Conservation (phyloP, 2,888 invertebrate species). For the Nomada fucata region DNA sequence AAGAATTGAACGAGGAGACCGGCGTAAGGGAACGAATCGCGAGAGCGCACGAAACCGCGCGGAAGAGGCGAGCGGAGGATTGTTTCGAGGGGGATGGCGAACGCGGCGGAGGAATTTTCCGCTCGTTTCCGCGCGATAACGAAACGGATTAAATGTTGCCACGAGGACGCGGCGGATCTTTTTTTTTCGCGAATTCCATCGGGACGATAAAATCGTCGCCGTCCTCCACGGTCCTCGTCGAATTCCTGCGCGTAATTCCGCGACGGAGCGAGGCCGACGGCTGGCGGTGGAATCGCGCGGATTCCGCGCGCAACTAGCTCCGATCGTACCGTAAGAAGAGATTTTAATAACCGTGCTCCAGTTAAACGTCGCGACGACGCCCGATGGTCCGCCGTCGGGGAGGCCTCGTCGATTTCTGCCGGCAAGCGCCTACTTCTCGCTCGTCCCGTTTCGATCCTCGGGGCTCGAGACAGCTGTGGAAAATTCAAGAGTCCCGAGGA, state of each 20-base stretch:
- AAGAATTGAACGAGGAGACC: neutral
- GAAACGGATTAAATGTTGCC: constrained; percentile 25
- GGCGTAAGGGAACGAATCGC: constrained; percentile 21
- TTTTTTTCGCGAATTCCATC: constrained; percentile 38
- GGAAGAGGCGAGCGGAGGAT: neutral
- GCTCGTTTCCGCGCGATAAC: neutral
- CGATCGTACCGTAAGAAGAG: constrained; percentile 54
- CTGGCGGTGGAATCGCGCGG: constrained; percentile 44
- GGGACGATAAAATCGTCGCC: constrained; percentile 38
- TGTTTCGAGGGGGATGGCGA: too few relatives aligned
- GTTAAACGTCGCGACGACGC: constrained; percentile 40
- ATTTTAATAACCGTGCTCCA: constrained; percentile 56
- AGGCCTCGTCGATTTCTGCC: neutral
- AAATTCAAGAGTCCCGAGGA: too few relatives aligned
- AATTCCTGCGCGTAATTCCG: constrained; percentile 52
- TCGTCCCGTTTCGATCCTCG: neutral
- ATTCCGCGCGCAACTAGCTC: constrained; percentile 49
- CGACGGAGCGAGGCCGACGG: constrained; percentile 49
- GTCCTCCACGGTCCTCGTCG: constrained; percentile 10
- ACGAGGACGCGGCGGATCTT: neutral
- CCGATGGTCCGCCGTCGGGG: neutral
- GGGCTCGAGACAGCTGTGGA: neutral
- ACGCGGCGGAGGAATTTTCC: neutral
- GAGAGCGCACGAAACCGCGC: constrained; percentile 4
- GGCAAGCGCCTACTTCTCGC: neutral